These are phyloP conservation scores for Antigone vipio DNA, from an alignment of 2,113 vertebrate genomes.

Conservation along the genomic window DNA sequence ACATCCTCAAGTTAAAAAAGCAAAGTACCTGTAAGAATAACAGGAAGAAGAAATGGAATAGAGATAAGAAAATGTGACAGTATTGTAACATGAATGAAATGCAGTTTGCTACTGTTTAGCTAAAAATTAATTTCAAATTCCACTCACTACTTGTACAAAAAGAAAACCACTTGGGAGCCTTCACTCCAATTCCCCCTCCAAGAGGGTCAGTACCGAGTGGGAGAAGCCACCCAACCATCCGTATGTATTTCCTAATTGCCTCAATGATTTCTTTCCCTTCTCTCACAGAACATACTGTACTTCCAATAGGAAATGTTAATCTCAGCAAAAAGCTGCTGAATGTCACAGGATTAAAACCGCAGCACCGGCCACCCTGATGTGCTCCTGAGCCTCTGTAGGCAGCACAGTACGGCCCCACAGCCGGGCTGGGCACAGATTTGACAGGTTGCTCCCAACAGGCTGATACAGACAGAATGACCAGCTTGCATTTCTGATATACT, in stretches of 20 bases:
- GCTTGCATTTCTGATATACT: neutral
- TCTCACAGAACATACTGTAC: neutral
- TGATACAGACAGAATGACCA: neutral
- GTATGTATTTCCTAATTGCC: neutral
- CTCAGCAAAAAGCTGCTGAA: neutral
- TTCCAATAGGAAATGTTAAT: neutral
- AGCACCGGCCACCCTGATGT: rapidly evolving
- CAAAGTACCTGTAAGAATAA: neutral
- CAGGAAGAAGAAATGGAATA: neutral
- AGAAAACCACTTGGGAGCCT: neutral
- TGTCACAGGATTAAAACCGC: rapidly evolving
- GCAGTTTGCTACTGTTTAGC: neutral
- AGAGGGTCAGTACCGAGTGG: neutral
- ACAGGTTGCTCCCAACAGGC: neutral
- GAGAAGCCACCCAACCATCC: rapidly evolving
- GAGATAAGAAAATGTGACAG: neutral
- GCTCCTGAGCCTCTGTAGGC: neutral
- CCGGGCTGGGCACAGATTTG: rapidly evolving
- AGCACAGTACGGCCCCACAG: rapidly evolving
- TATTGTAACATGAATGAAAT: neutral
- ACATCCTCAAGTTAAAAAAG: neutral
- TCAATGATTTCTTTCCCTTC: neutral
- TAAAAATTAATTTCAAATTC: neutral
- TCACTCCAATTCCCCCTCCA: too few relatives aligned
- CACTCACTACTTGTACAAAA: neutral